Percentiles rank a stretch among this genome's conserved stretches.
Conservation (phyloP, 2,888 invertebrate species). For the Dynastes hyllus region DNA sequence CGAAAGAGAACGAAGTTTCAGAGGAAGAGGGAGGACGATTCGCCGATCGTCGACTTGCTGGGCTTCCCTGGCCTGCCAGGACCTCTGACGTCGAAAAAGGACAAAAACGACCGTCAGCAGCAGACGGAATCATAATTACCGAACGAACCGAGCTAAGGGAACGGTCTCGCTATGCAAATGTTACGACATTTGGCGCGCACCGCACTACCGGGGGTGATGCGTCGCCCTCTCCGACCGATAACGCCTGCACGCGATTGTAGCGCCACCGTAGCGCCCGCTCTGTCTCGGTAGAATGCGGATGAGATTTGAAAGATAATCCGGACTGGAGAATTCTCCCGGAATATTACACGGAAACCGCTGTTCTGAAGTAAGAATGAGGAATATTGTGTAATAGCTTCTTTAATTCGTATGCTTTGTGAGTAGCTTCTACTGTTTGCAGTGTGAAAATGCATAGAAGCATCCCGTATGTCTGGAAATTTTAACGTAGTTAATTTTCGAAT, state of each 20-base stretch:
- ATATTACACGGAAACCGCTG: too few relatives aligned
- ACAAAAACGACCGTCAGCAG: slow-evolving; percentile 49
- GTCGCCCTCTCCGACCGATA: not conserved
- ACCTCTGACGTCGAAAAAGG: slow-evolving; percentile 28
- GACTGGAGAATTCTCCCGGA: too few relatives aligned
- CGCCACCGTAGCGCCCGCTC: too few relatives aligned
- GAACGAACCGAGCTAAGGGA: slow-evolving; percentile 13
- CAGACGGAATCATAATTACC: slow-evolving; percentile 52
- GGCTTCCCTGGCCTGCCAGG: not conserved
- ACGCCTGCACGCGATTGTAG: not conserved
- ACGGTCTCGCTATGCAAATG: slow-evolving; percentile 51
- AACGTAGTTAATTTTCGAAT: too few relatives aligned
- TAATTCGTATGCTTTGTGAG: too few relatives aligned
- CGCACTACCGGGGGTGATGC: not conserved
- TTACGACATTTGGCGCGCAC: slow-evolving; percentile 40
- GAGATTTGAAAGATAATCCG: too few relatives aligned
- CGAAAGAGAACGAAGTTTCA: not conserved
- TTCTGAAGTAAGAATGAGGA: too few relatives aligned
- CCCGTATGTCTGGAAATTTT: too few relatives aligned
- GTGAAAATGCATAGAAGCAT: too few relatives aligned
- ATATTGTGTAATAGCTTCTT: too few relatives aligned
- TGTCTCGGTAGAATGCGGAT: too few relatives aligned
- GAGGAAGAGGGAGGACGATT: not conserved
- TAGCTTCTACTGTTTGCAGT: too few relatives aligned
- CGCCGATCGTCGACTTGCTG: not conserved